Evolutionary conservation across 1,140 invertebrate genomes (phyloP), one percentile per base, ranked within the genome.

Genomic region (Drosophila ohnishii): DNA sequence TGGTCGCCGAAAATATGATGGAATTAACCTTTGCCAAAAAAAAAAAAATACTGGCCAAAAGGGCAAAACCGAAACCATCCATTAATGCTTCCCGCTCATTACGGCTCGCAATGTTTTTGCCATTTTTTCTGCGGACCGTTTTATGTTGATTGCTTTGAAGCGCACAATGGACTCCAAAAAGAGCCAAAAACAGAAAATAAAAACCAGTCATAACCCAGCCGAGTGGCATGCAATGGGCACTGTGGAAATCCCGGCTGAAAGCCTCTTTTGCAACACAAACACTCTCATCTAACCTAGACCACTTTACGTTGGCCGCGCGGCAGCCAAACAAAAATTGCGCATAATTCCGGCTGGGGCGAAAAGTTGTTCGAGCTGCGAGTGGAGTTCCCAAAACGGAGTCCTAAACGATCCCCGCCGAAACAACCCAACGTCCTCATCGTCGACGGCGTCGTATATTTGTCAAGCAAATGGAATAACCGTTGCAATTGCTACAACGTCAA

Each of bases 381-480:
- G 50, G 8, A 34, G n/a, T 35, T 47, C 56, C 56, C 32, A 25
- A 40, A 16, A 22, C 19, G 22, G 42, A 62, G 58, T 47, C 22
- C 82, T 84, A 84, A 84, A 86, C 69, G 81, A 44, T 82, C 34
- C 63, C 47, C 48, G 25, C 59, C 51, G 7, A 39, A 19, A n/a
- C 45, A 19, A 10, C 45, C 39, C 39, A 34, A 74, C 28, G n/a
- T n/a, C 13, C 19, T 34, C 48, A 51, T 19, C 28, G 13, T 42
- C 39, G 5, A 34, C 57, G 50, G 14, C 63, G 34, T 76, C 75
- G 84, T 87, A 75, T 87, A 88, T 87, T 87, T 87, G 84, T 87
- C 84, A 89, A 89, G 84, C 80, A 87, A 87, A 87, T 87, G 84
- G 84, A 87, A 87, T 84, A 89, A 84, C 84, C 80, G 80, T 80